Base-by-base conservation (phyloP, 2,797 vertebrate genomes). In the Steatocranus sp. region DNA sequence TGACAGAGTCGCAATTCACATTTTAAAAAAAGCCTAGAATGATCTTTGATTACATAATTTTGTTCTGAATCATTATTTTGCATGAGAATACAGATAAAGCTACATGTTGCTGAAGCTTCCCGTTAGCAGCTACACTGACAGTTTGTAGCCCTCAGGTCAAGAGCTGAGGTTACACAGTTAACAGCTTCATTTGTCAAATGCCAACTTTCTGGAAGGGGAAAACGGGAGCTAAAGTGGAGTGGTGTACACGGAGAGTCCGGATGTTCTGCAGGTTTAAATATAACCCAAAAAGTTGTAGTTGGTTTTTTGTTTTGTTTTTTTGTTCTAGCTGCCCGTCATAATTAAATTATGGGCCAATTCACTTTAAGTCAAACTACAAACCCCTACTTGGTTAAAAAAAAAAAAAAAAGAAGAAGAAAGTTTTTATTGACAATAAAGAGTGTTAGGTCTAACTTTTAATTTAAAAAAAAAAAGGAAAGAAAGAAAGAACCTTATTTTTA, bases 391-490 rank as follows among this genome's bases (percentile, higher is more conserved):
- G 51, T 54, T 14, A 53, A 25, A 25, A 53, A 23, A 1, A 51
- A 51, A 49, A 49, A 20, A 10, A 20, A 23, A 1, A 51, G 23
- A 49, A 49, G 11, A 10, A 20, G 3, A 7, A 50, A 53, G 12
- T 25, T 53, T 53, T 54, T 15, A 23, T 54, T 54, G 12, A 0
- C 27, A 54, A 54, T 15, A 27, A 54, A 54, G 12, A 53, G 12
- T 51, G n/a, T 51, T 51, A 23, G n/a, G n/a, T 51, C 3, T 51
- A 23, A 53, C 23, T 53, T 53, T 53, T 53, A 41, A 8, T 66
- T 23, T 1, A 1, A 36, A 20, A 34, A 38, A 3, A 3, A 18
- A 11, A 1, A 43, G 0, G 0, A 48, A 10, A 7, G 1, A 6
- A 12, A 7, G 1, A 63, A 25, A 25, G 25, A 53, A 53, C 23